Percentiles rank a stretch among this genome's conserved stretches.
Conservation (phyloP, 1,140 invertebrate species). For the Berghia stephanieae region DNA sequence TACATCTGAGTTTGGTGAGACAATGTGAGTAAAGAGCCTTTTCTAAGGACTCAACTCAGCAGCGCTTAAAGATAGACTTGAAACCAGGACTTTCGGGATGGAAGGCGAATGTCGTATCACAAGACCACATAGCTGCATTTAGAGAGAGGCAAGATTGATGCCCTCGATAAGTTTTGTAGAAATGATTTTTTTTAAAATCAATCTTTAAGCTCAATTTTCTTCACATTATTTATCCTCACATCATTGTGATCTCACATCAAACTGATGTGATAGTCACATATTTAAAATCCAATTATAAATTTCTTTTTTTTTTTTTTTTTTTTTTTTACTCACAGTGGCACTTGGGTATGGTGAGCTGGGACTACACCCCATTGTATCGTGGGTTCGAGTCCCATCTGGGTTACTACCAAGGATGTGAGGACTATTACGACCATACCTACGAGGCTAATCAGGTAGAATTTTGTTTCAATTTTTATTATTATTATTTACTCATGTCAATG, state of each 20-base stretch:
- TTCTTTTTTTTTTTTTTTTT: constrained; percentile 1
- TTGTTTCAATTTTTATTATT: no score
- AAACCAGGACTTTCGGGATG: no score
- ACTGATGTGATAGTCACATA: not conserved
- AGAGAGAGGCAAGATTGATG: no score
- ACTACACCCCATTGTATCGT: constrained; percentile 65
- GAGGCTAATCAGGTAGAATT: constrained; percentile 36
- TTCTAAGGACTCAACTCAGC: no score
- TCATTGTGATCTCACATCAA: no score
- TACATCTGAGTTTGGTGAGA: no score
- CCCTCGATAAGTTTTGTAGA: not conserved
- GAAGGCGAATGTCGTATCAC: no score
- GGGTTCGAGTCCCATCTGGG: constrained; percentile 69
- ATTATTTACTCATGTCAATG: no score
- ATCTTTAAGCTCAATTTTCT: not conserved
- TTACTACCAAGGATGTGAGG: constrained; percentile 64
- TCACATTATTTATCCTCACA: no score
- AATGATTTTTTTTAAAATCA: not conserved
- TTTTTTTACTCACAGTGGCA: constrained; percentile 62
- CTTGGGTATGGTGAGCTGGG: constrained; percentile 65
- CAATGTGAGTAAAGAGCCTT: no score
- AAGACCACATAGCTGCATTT: no score
- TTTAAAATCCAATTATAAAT: not conserved
- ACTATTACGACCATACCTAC: constrained; percentile 58
- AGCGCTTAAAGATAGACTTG: no score